Conservation (phyloP, 2,113 vertebrate genomes). For the Spea multiplicata region DNA sequence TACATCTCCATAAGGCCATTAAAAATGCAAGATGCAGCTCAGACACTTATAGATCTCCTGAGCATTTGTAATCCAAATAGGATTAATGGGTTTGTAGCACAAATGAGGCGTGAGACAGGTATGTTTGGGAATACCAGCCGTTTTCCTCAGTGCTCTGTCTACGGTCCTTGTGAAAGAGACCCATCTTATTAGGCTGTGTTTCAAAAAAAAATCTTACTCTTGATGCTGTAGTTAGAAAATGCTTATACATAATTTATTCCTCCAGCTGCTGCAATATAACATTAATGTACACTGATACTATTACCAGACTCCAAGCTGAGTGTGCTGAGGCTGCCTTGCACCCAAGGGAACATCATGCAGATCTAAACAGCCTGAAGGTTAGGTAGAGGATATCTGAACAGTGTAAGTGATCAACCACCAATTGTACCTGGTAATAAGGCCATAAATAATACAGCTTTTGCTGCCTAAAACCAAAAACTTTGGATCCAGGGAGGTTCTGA, state of each 20-base stretch:
- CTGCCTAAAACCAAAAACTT: no score
- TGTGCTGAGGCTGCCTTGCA: conserved; percentile 38
- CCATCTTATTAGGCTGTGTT: conserved; percentile 12
- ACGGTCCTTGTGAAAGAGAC: background rate
- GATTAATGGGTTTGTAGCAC: no score
- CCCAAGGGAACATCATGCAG: conserved; percentile 50
- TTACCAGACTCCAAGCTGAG: conserved; percentile 52
- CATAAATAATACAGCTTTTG: conserved; percentile 17
- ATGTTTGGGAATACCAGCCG: no score
- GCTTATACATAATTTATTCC: conserved; percentile 64
- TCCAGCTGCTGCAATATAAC: conserved; percentile 50
- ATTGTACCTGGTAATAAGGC: background rate
- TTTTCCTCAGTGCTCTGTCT: no score
- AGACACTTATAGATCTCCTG: no score
- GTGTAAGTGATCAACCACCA: conserved; percentile 7
- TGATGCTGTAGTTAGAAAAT: conserved; percentile 46
- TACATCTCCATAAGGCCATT: no score
- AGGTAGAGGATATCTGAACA: conserved; percentile 27
- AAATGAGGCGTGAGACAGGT: no score
- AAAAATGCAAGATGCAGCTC: no score
- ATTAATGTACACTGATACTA: conserved; percentile 46
- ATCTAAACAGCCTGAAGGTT: conserved; percentile 52
- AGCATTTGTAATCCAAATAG: no score
- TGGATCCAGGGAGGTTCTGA: no score
- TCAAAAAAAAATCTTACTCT: conserved; percentile 38